Evolutionary conservation across 2,888 invertebrate species (phyloP), one percentile per base, ranked within the genome.

Genomic region (Euzophera pinguis): DNA sequence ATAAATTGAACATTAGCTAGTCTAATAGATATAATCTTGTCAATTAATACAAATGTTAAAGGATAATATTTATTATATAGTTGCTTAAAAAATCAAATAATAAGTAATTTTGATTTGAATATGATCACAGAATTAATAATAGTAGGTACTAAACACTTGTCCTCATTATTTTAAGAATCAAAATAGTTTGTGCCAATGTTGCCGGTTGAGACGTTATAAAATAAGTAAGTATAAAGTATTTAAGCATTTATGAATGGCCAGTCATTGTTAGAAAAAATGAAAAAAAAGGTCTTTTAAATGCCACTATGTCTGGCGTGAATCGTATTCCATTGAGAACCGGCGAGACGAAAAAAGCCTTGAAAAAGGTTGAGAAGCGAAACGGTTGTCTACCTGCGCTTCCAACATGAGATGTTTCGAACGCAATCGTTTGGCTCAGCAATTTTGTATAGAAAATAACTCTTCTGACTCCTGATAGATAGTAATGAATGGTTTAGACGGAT

Each of bases 251-350:
- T 84, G 83, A 85, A 84, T 84, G 81, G 75, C 76, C 76, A 73
- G 80, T 71, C 75, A 73, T 67, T 71, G 71, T 73, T 72, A 58
- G 64, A 71, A 75, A 73, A 73, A 69, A 73, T 3, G 35, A 73
- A 68, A 75, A 71, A 73, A 70, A 71, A 67, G 68, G 71, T 68
- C 65, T 75, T 85, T 81, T 82, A 84, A 84, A 83, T 75, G 84
- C 84, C 88, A 68, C 74, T 67, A 71, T 72, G 88, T 89, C 88
- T 88, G 82, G 72, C 85, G 85, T 87, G 85, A 84, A 83, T 82
- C 79, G 78, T 79, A 58, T 56, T 65, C 71, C 85, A 86, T 84
- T 85, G 78, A 82, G 75, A 64, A 65, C 60, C 69, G 69, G 55
- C 63, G 71, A 73, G 62, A 65, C 66, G 72, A 67, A 69, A 65